These are phyloP conservation scores for Coracopsis vasa DNA, from an alignment of 2,113 vertebrate species.

Conservation along the genomic window DNA sequence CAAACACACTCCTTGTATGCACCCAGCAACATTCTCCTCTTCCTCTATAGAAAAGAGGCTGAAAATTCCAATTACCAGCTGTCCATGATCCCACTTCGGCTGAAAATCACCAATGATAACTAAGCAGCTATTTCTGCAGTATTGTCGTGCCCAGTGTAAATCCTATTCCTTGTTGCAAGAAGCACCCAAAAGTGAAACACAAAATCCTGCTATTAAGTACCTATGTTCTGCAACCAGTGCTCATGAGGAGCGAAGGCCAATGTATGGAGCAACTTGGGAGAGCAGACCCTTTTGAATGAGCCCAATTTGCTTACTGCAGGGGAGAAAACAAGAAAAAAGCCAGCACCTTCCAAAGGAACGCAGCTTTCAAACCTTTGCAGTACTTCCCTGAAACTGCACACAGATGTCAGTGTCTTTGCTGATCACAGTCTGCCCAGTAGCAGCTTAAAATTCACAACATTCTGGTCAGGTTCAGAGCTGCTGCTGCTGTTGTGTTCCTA, in stretches of 20 bases:
- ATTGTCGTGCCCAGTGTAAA: background rate
- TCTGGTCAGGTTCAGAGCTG: background rate
- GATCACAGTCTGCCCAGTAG: background rate
- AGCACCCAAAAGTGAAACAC: background rate
- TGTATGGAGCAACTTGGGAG: background rate
- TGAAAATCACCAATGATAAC: background rate
- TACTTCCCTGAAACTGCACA: background rate
- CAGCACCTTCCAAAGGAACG: background rate
- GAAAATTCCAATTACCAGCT: background rate
- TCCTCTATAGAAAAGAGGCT: background rate
- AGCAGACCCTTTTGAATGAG: background rate
- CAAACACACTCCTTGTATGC: background rate
- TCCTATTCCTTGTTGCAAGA: background rate
- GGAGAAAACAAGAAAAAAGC: background rate
- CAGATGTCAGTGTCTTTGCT: background rate
- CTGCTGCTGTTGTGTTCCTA: background rate
- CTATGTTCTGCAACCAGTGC: background rate
- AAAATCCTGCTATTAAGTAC: background rate
- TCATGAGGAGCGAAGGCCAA: fast-evolving
- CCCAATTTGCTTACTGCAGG: background rate
- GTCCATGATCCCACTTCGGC: background rate
- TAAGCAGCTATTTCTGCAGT: background rate
- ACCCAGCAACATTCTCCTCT: background rate
- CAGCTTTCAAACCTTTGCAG: background rate
- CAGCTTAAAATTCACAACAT: constrained; percentile 13